Evolutionary conservation across 2,888 invertebrate genomes (phyloP).

Genomic region (Cataglyphis altisquamis): DNA sequence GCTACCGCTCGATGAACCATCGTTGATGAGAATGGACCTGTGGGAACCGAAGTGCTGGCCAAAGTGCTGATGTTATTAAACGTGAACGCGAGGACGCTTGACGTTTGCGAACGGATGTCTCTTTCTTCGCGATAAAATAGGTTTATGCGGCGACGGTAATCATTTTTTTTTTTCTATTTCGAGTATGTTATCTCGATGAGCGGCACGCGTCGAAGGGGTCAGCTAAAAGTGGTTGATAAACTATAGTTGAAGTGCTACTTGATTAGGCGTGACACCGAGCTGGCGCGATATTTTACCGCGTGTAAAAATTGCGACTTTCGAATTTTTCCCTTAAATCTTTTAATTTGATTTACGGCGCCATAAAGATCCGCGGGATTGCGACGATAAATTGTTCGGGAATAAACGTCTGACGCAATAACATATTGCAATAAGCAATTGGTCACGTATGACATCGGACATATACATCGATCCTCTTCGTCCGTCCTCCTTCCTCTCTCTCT

Average conservation of each 20-base stretch:
- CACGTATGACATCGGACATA: constrained; percentile 27
- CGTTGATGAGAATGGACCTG: constrained; percentile 81
- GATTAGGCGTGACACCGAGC: constrained; percentile 11
- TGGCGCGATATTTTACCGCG: constrained; percentile 55
- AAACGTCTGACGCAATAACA: constrained; percentile 59
- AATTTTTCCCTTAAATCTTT: constrained; percentile 64
- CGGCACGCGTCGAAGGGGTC: background rate
- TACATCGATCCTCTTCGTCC: constrained; percentile 6
- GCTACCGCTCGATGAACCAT: constrained; percentile 78
- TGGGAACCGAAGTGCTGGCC: constrained; percentile 80
- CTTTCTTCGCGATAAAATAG: background rate
- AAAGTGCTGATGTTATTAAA: constrained; percentile 33
- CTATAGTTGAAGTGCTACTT: background rate
- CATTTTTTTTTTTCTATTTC: constrained; percentile 17
- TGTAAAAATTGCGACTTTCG: constrained; percentile 63
- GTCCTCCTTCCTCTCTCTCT: background rate
- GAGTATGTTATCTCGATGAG: constrained; percentile 19
- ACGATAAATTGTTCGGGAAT: constrained; percentile 66
- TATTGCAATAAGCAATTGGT: constrained; percentile 38
- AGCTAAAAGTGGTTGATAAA: constrained; percentile 11
- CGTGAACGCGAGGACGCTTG: constrained; percentile 53
- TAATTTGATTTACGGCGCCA: constrained; percentile 68
- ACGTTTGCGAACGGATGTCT: constrained; percentile 60
- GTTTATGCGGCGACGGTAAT: background rate
- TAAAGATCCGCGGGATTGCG: constrained; percentile 67